These are phyloP conservation scores for Dascillus cervinus DNA, from an alignment of 2,888 invertebrate species.

Conservation along the genomic window DNA sequence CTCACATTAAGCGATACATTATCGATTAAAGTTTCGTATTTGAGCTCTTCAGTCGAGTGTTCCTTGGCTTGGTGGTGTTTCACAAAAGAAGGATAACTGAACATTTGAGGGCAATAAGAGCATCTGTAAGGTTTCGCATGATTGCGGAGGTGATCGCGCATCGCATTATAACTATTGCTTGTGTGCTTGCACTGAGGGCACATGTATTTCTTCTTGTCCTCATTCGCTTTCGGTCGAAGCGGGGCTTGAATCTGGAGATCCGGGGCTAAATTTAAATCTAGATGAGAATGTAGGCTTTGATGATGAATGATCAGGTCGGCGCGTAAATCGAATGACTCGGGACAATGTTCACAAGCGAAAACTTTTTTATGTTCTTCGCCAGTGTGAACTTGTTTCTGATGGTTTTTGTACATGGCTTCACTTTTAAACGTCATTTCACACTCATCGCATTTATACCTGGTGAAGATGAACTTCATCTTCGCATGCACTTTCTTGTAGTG, in stretches of 20 bases:
- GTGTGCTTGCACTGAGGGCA: slow-evolving; percentile 41
- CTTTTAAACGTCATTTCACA: slow-evolving; percentile 26
- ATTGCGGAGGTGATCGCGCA: slow-evolving; percentile 39
- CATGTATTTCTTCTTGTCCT: slow-evolving; percentile 25
- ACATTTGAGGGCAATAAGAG: slow-evolving; percentile 36
- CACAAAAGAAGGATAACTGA: slow-evolving; percentile 27
- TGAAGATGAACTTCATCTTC: slow-evolving; percentile 18
- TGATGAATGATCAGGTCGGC: slow-evolving; percentile 36
- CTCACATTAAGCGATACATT: slow-evolving; percentile 6
- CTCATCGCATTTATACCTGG: slow-evolving; percentile 28
- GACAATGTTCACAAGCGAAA: slow-evolving; percentile 8
- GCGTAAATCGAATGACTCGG: slow-evolving; percentile 27
- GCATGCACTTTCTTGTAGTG: slow-evolving; percentile 39
- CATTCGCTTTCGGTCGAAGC: not conserved
- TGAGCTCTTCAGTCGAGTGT: slow-evolving; percentile 31
- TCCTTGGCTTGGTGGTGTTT: slow-evolving; percentile 29
- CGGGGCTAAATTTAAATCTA: slow-evolving; percentile 19
- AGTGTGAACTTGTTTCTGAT: slow-evolving; percentile 26
- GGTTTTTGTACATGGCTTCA: slow-evolving; percentile 22
- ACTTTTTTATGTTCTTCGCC: slow-evolving; percentile 22
- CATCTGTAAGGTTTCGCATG: slow-evolving; percentile 43
- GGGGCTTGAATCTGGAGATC: not conserved
- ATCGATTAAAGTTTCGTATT: slow-evolving; percentile 21
- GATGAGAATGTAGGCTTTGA: slow-evolving; percentile 36
- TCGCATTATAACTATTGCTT: slow-evolving; percentile 26